Conservation (phyloP, 2,113 vertebrate species). For the Sphaerodactylus townsendi region DNA sequence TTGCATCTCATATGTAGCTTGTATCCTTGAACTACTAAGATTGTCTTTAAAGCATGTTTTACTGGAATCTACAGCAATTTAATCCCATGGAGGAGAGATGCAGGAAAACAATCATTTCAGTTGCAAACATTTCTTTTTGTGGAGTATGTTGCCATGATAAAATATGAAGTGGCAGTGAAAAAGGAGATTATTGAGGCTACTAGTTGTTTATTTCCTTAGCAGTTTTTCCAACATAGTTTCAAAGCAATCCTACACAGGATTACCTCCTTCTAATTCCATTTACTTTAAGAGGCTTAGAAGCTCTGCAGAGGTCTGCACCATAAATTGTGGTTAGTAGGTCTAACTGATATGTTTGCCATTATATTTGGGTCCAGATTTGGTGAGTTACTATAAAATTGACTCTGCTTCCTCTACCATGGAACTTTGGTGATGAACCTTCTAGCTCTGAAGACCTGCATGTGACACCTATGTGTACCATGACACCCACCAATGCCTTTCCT, state of each 20-base stretch:
- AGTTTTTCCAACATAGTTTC: too few relatives aligned
- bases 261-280: too few relatives aligned
- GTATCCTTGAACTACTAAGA: background rate
- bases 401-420: background rate
- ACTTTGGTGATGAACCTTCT: background rate
- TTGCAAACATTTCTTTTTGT: background rate
- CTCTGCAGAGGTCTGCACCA: too few relatives aligned
- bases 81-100: background rate
- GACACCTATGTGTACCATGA: too few relatives aligned
- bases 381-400: background rate
- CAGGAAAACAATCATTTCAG: background rate
- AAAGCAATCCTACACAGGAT: too few relatives aligned
- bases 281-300: too few relatives aligned
- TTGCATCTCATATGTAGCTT: background rate
- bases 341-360: background rate
- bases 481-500: too few relatives aligned
- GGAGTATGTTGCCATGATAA: background rate
- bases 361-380: background rate
- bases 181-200: background rate
- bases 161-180: background rate
- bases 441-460: too few relatives aligned
- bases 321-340: background rate
- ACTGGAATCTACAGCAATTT: conserved; percentile 13
- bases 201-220: background rate
- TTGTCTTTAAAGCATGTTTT: background rate